Evolutionary conservation across 2,888 invertebrate species (phyloP).

Genomic region (Labia minor): DNA sequence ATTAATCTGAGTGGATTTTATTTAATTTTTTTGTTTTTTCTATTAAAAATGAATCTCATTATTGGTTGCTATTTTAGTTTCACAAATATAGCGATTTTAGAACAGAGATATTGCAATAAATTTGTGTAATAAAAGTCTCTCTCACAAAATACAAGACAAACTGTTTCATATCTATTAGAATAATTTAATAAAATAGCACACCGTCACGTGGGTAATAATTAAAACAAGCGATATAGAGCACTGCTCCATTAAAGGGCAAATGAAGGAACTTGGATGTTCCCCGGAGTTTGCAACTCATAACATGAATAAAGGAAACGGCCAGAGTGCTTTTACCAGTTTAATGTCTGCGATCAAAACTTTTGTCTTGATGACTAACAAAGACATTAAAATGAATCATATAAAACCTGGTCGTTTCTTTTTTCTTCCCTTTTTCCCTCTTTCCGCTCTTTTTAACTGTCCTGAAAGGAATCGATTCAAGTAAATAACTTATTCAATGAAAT

Average conservation of each 20-base stretch:
- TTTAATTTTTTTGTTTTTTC: too few species aligned
- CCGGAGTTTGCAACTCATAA: background rate
- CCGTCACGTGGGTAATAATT: background rate
- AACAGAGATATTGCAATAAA: too few species aligned
- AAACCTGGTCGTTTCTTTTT: background rate
- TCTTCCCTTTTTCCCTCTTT: background rate
- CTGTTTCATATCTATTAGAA: background rate
- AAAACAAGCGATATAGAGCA: background rate
- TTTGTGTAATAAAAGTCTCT: too few species aligned
- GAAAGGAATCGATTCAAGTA: background rate
- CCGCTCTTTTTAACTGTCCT: background rate
- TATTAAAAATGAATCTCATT: too few species aligned
- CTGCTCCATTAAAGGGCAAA: background rate
- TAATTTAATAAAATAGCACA: background rate
- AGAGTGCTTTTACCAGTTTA: conserved; percentile 13
- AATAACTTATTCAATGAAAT: conserved; percentile 13
- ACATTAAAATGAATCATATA: conserved; percentile 4
- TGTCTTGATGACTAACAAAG: conserved; percentile 8
- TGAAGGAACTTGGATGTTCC: background rate
- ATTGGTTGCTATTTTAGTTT: too few species aligned
- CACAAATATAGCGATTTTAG: too few species aligned
- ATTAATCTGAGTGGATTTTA: too few species aligned
- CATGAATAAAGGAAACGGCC: conserved; percentile 8
- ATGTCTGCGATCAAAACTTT: conserved; percentile 13
- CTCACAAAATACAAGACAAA: background rate